Base-by-base conservation (phyloP, 30 jellyfish, hydroid and myxozoan species). In the Cassiopea andromeda region DNA sequence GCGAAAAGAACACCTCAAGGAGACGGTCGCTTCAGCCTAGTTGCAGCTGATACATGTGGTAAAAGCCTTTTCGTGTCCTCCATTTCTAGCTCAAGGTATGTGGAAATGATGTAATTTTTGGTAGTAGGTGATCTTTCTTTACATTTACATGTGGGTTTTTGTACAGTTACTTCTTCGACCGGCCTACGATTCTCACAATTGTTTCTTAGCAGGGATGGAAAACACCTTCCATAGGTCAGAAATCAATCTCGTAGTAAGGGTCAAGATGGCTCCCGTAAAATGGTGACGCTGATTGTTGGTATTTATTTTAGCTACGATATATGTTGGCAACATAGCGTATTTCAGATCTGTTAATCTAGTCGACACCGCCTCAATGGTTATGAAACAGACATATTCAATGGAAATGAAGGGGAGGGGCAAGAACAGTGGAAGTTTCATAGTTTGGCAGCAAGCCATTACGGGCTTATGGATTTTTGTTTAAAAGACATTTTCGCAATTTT, bases 221-320 rank as follows among this genome's bases (percentile, higher is more conserved):
- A 27, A 27, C 38, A 54, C 64, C 12, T 54, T 54, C 64, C 38
- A 38, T 54, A 38, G 79, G 79, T 70, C 79, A 70, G 38, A 15
- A 70, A 70, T 70, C 79, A 70, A 70, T 70, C 79, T 66, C 43
- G n/a, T 14, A 19, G 73, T 13, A 13, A 70, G 79, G 79, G 79
- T 70, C 79, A 70, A 50, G 79, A 12, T 70, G 75, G 15, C 15
- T 14, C 15, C 75, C 75, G 15, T 7, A 66, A 66, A 66, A 66
- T 19, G 75, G 45, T 0, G 0, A 66, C 27, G 75, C 27, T 19
- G 45, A 2, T 66, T 15, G 27, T 14, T 66, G 43, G 3, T 66
- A 10, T 15, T 66, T 66, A 19, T 66, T 66, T 66, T 19, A 7
- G 15, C 38, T 27, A 27, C 38, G 38, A 27, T 27, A 27, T 27